Percentiles rank a stretch among this genome's conserved stretches.
Evolutionary conservation across 2,797 vertebrate genomes (phyloP).

Genomic region (Diglossa cyanea): DNA sequence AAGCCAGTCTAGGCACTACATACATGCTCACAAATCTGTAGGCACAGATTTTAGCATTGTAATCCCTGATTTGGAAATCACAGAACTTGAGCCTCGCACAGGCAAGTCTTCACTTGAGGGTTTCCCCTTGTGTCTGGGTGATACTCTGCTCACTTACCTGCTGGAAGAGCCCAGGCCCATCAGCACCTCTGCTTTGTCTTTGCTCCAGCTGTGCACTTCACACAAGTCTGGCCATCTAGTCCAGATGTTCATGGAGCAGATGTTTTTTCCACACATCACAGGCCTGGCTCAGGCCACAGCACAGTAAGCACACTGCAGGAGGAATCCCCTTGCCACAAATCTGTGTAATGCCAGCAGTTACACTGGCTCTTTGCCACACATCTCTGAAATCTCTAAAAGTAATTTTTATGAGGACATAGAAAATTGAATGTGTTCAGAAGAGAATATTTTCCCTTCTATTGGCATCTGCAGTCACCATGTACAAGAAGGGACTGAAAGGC

Average conservation of each 20-base stretch:
- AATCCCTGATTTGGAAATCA: neutral
- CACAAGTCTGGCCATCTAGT: neutral
- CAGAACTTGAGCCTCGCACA: neutral
- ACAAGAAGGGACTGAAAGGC: neutral
- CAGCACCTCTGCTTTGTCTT: neutral
- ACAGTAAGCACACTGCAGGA: neutral
- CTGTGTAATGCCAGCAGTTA: neutral
- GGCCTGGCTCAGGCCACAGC: neutral
- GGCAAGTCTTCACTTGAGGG: neutral
- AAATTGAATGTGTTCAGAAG: neutral
- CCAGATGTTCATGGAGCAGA: neutral
- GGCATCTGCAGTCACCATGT: neutral
- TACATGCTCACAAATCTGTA: neutral
- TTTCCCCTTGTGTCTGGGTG: neutral
- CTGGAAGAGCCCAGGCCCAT: neutral
- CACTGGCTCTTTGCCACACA: neutral
- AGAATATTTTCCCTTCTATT: neutral
- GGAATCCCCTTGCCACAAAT: neutral
- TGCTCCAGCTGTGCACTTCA: neutral
- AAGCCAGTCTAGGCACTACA: neutral
- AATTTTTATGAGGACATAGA: neutral
- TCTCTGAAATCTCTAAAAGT: neutral
- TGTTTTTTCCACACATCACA: neutral
- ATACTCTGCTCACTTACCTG: neutral
- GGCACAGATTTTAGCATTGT: neutral